Evolutionary conservation across 2,797 vertebrate species (phyloP), one percentile per base, ranked within the genome.

Genomic region (Hemitrygon akajei): DNA sequence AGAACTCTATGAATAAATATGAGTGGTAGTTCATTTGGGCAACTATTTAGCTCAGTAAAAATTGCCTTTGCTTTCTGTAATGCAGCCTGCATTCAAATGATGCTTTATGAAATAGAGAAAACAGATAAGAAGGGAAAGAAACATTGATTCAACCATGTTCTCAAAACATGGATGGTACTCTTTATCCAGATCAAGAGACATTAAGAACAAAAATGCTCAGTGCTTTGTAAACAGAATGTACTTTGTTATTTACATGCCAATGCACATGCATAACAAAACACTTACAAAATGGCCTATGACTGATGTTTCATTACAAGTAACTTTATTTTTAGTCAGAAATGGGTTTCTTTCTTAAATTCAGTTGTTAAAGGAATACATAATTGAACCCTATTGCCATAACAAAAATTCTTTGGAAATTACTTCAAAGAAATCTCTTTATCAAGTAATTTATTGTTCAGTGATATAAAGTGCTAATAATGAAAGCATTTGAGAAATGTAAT

Each of bases 371-470:
- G 84, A 87, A 87, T n/a, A 3, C 9, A 60, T n/a, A 63, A 87
- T 87, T 87, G n/a, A 30, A 87, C 27, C 7, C 30, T 66, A 66
- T 63, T 66, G n/a, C n/a, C 60, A 89, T n/a, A 66, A 63, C 27
- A 89, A 89, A 89, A 69, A 89, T 89, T n/a, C 7, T 34, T 89
- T 89, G 12, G 86, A 37, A 89, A 66, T 34, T 66, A n/a, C 66
- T 89, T 34, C 18, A 89, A 89, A n/a, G 18, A 14, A 63, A 66
- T 66, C 34, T 20, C 60, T 37, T n/a, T 7, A 37, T 89, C n/a
- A 66, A 89, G 37, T 60, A 89, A 69, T 89, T 89, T n/a, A 69
- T 30, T 66, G 16, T 20, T 66, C 30, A 69, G n/a, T 20, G 34
- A 66, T 9, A 20, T 69, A 16, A 89, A 37, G 1, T 89, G 86